phyloP scores from a whole-genome alignment of 2,888 invertebrate genomes.

The Rotaria sp. region DNA sequence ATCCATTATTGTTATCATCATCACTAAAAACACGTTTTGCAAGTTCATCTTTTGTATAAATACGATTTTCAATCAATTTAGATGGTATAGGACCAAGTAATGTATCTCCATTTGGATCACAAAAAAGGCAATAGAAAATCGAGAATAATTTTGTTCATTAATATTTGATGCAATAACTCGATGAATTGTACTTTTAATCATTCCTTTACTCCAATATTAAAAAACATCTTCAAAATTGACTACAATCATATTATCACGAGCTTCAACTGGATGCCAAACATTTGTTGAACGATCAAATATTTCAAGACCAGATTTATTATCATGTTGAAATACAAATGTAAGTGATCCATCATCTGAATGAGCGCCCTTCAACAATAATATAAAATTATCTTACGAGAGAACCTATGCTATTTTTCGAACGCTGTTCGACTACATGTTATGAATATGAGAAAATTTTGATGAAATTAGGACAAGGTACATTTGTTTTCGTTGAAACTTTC shows the following conservation, averaged over 20 bases:
- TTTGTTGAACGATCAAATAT: slow-evolving; percentile 15
- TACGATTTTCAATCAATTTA: not conserved
- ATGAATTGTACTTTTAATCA: slow-evolving; percentile 4
- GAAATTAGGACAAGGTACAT: too few species aligned
- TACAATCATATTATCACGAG: not conserved
- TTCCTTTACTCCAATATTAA: slow-evolving; percentile 21
- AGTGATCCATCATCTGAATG: slow-evolving; percentile 3
- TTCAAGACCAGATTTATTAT: not conserved
- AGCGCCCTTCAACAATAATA: too few species aligned
- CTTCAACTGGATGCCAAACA: not conserved
- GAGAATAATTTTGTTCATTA: not conserved
- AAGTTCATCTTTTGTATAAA: not conserved
- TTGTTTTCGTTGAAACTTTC: too few species aligned
- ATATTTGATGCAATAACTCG: not conserved
- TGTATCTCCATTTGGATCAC: not conserved
- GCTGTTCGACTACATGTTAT: too few species aligned
- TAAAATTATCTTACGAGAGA: too few species aligned
- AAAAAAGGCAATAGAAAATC: not conserved
- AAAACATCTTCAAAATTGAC: not conserved
- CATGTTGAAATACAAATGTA: not conserved
- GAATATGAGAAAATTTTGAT: too few species aligned
- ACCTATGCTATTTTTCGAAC: too few species aligned
- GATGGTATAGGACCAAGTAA: slow-evolving; percentile 16
- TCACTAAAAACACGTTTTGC: not conserved
- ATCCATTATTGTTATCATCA: not conserved